Conservation (phyloP, 2,888 invertebrate species). For the Drosophila stalkeri region DNA sequence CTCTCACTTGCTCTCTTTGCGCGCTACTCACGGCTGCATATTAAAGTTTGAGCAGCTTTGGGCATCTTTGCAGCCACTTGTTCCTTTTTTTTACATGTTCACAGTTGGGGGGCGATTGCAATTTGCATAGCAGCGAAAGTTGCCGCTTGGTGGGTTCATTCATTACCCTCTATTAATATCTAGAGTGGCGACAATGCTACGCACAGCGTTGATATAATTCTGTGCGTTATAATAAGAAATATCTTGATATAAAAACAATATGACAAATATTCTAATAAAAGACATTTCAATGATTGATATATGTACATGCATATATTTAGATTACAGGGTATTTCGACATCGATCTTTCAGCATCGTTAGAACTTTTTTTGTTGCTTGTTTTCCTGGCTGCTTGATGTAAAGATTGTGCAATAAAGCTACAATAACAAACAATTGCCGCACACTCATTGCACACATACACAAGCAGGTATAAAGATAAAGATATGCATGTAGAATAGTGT, state of each 20-base stretch:
- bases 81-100: slow-evolving; percentile 26
- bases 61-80: slow-evolving; percentile 36
- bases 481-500: slow-evolving; percentile 17
- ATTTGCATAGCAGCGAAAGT: slow-evolving; percentile 6
- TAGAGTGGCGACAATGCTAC: background rate
- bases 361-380: slow-evolving; percentile 33
- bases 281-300: background rate
- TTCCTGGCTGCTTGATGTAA: slow-evolving; percentile 52
- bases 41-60: slow-evolving; percentile 35
- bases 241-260: background rate
- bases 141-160: slow-evolving; percentile 5
- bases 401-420: slow-evolving; percentile 75
- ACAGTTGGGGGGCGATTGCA: slow-evolving; percentile 4
- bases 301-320: background rate
- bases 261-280: background rate
- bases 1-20: slow-evolving; percentile 5
- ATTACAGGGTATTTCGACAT: slow-evolving; percentile 17
- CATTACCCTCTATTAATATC: slow-evolving; percentile 27
- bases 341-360: background rate
- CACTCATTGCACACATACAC: slow-evolving; percentile 42
- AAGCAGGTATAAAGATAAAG: background rate
- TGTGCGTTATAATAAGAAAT: background rate
- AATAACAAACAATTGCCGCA: slow-evolving; percentile 71
- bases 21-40: slow-evolving; percentile 15
- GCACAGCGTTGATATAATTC: background rate